Base-by-base conservation (phyloP, 2,888 invertebrate species). In the Drosophila prolongata region DNA sequence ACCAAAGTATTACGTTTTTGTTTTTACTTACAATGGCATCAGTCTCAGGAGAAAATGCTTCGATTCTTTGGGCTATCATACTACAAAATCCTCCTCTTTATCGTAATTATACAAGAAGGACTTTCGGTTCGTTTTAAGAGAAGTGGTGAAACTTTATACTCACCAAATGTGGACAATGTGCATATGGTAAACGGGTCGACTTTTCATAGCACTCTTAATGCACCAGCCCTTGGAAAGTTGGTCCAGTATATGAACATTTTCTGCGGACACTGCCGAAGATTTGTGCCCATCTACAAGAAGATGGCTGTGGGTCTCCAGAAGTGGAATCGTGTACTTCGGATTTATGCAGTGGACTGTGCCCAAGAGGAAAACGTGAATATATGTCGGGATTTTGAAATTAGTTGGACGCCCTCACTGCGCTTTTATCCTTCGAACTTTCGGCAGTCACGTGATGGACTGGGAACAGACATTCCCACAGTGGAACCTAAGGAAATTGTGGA, bases 181-280 rank as follows among this genome's bases (percentile, higher is more conserved):
- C 27, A 57, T n/a, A 55, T 65, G 42, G 40, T 78, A 38, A 53
- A 64, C 34, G 74, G 50, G 35, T 46, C 49, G 1, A 69, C 68
- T 1, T 42, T 77, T 8, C 59, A 71, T 8, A 11, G 8, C 6
- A 19, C 46, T 5, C 65, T 81, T 0, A 1, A 6, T 16, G 16
- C n/a, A 1, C 52, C 75, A 6, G 35, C 19, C 34, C 56, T 37
- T 2, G 66, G 62, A 40, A 69, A 70, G 6, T 56, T 81, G 30
- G 82, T 98, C 14, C 97, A 98, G 91, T 98, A 98, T 93, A 98
- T 98, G 91, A 98, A 97, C 91, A 96, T 96, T 90, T 98, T 97
- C 95, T 99, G 98, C 92, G 98, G 98, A 9, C 97, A 97, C 90
- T 99, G 98, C 90, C 95, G 96, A 82, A 93, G 95, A 44, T 98